Evolutionary conservation across 35 echinoderm and acorn worm species (phyloP).

Genomic region (Eucidaris tribuloides): DNA sequence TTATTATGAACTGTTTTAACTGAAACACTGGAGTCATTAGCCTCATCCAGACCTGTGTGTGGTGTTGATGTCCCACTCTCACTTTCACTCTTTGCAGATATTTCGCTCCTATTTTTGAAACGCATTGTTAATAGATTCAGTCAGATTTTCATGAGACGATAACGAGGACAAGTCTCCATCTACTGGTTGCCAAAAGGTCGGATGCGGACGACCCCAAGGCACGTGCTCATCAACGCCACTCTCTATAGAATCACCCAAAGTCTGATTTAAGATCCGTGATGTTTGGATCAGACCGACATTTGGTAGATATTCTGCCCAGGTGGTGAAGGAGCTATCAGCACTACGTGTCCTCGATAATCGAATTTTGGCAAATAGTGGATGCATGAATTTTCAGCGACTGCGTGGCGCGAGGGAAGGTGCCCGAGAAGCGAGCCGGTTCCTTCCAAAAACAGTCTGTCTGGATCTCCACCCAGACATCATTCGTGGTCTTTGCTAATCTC

Average conservation of each 20-base stretch:
- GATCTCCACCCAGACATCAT: constrained; percentile 52
- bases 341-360: constrained; percentile 38
- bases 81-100: constrained; percentile 34
- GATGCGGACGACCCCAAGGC: constrained; percentile 6
- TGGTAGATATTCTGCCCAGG: constrained; percentile 9
- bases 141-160: constrained; percentile 67
- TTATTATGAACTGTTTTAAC: no score
- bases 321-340: constrained; percentile 15
- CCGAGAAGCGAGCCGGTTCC: constrained; percentile 7
- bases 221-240: background rate
- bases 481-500: constrained; percentile 32
- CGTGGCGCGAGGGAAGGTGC: constrained; percentile 16
- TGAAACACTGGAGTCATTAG: constrained; percentile 2
- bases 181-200: constrained; percentile 17
- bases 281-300: constrained; percentile 49
- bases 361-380: constrained; percentile 28
- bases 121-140: constrained; percentile 64
- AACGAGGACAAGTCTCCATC: constrained; percentile 28
- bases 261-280: constrained; percentile 32
- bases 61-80: constrained; percentile 15
- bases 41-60: background rate
- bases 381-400: constrained; percentile 8
- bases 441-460: background rate
- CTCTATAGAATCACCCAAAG: constrained; percentile 13
- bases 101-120: constrained; percentile 68